These are phyloP conservation scores for Euwallacea similis DNA, from an alignment of 1,140 invertebrate species.

Conservation along the genomic window DNA sequence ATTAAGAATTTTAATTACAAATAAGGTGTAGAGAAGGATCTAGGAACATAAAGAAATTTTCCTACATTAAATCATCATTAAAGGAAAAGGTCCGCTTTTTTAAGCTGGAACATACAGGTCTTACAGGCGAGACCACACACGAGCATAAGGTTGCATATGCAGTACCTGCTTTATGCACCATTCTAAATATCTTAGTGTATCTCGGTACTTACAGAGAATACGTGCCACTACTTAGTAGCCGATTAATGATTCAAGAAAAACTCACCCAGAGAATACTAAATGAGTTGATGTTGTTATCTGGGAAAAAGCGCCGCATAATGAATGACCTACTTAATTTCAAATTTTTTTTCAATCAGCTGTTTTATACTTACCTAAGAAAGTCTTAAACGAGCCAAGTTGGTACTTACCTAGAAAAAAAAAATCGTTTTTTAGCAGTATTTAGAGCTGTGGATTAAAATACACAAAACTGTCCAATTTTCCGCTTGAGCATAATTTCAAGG, in stretches of 20 bases:
- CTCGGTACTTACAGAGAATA: conserved; percentile 28
- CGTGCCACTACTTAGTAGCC: conserved; percentile 24
- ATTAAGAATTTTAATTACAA: too few relatives aligned
- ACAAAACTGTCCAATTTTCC: not conserved
- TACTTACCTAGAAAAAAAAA: conserved; percentile 18
- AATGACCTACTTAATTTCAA: too few relatives aligned
- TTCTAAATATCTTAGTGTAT: conserved; percentile 23
- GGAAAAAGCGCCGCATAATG: too few relatives aligned
- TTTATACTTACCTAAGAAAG: too few relatives aligned
- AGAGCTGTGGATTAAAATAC: not conserved
- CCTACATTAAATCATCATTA: conserved; percentile 8
- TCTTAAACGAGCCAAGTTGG: not conserved
- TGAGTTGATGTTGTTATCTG: not conserved
- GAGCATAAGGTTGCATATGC: conserved; percentile 10
- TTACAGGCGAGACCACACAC: conserved; percentile 18
- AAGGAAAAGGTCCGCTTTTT: not conserved
- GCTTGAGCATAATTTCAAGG: not conserved
- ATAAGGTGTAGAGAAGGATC: too few relatives aligned
- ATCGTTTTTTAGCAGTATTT: not conserved
- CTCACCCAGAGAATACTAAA: conserved; percentile 1
- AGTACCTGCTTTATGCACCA: conserved; percentile 12
- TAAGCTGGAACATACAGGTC: too few relatives aligned
- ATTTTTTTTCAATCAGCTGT: too few relatives aligned
- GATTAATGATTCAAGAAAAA: conserved; percentile 28
- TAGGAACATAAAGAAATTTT: too few relatives aligned